These are phyloP conservation scores for Pipistrellus nathusii DNA, from an alignment of 2,797 vertebrate genomes.

Conservation along the genomic window DNA sequence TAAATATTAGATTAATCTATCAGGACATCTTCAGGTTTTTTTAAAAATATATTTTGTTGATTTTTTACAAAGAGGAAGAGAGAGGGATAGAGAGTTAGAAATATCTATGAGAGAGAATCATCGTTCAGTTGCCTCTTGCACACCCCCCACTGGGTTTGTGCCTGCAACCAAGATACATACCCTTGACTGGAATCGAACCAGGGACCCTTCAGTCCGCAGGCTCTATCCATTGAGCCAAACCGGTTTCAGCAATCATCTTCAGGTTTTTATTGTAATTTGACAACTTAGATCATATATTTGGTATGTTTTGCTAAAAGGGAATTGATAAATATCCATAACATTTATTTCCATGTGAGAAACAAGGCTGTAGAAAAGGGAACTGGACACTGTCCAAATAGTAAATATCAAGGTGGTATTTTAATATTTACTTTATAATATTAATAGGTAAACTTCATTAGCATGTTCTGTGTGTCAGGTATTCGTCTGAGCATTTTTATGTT, in stretches of 20 bases:
- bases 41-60: too few species aligned
- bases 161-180: too few species aligned
- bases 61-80: too few species aligned
- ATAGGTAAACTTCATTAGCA: neutral
- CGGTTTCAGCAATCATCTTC: too few species aligned
- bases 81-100: too few species aligned
- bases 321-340: neutral
- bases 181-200: too few species aligned
- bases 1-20: constrained; percentile 27
- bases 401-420: neutral
- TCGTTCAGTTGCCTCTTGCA: too few species aligned
- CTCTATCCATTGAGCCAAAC: too few species aligned
- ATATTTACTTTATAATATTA: too few species aligned
- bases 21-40: neutral
- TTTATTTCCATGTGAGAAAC: neutral
- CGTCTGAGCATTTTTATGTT: neutral
- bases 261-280: neutral
- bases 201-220: too few species aligned
- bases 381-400: neutral
- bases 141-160: too few species aligned
- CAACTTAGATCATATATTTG: neutral
- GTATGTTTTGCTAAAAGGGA: neutral
- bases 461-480: neutral
- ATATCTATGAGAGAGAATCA: too few species aligned
- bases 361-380: neutral